Evolutionary conservation across 2,797 vertebrate species (phyloP).

Genomic region (Garrulus glandarius): DNA sequence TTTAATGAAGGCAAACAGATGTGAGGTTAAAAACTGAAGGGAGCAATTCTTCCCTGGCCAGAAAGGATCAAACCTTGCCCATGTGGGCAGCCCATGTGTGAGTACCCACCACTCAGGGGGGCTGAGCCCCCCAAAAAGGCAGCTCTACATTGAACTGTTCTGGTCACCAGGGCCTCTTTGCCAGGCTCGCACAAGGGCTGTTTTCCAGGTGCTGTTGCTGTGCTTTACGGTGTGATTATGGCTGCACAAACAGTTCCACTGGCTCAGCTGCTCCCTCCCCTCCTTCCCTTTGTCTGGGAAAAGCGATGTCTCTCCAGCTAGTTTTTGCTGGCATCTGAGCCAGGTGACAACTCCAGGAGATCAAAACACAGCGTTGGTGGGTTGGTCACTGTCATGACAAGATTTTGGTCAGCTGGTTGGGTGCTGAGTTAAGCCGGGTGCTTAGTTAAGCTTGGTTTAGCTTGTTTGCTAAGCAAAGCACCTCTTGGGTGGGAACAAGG

Average conservation of each 20-base stretch:
- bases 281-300: background rate
- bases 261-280: background rate
- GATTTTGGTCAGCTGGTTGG: background rate
- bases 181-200: background rate
- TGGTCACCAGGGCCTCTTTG: background rate
- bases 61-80: background rate
- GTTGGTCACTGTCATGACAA: background rate
- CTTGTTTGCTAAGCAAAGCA: background rate
- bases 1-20: background rate
- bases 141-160: background rate
- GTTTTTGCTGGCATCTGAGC: background rate
- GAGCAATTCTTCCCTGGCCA: background rate
- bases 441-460: background rate
- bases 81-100: background rate
- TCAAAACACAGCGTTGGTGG: background rate
- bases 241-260: conserved; percentile 8
- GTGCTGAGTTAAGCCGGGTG: background rate
- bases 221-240: background rate
- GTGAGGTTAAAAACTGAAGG: background rate
- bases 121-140: background rate
- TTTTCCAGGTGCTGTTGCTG: background rate
- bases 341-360: background rate
- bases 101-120: accelerated
- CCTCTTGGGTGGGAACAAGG: background rate
- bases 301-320: background rate